phyloP scores from a whole-genome alignment of 2,797 vertebrate species.

The Pyrocephalus nanus region DNA sequence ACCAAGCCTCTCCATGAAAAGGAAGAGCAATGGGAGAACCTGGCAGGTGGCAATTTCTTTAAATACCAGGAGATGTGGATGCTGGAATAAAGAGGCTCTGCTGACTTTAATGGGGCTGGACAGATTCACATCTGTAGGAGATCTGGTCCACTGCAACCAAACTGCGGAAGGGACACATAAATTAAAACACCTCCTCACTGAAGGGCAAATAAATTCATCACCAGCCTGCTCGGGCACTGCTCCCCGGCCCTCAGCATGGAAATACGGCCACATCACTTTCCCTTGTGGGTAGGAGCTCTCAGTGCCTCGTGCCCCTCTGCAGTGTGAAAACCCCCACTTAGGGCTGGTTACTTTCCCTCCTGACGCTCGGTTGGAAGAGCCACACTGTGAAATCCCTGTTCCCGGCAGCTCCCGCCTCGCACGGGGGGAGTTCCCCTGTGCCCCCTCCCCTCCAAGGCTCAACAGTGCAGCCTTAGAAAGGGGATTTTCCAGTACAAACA shows the following conservation, averaged over 20 bases:
- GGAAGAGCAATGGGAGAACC: background rate
- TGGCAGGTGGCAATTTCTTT: background rate
- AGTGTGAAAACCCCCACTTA: conserved; percentile 8
- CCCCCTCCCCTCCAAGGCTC: conserved; percentile 24
- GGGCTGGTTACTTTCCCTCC: background rate
- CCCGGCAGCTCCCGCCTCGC: background rate
- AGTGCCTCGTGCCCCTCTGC: background rate
- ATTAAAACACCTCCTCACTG: background rate
- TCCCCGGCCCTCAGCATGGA: background rate
- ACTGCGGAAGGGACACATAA: background rate
- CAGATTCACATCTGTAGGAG: background rate
- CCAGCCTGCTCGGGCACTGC: background rate
- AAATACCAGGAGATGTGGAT: background rate
- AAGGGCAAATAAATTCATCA: background rate
- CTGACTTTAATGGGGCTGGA: background rate
- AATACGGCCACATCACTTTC: conserved; percentile 53
- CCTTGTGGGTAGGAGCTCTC: conserved; percentile 43
- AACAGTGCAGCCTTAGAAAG: conserved; percentile 62
- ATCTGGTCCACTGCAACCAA: conserved; percentile 1
- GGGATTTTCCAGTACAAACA: conserved; percentile 70
- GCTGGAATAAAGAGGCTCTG: background rate
- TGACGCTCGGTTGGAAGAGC: background rate
- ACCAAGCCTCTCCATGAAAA: background rate
- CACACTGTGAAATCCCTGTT: conserved; percentile 42
- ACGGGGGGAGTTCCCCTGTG: conserved; percentile 21